phyloP scores from a whole-genome alignment of 23 tunicate genomes.

The Trididemnum nubilum region DNA sequence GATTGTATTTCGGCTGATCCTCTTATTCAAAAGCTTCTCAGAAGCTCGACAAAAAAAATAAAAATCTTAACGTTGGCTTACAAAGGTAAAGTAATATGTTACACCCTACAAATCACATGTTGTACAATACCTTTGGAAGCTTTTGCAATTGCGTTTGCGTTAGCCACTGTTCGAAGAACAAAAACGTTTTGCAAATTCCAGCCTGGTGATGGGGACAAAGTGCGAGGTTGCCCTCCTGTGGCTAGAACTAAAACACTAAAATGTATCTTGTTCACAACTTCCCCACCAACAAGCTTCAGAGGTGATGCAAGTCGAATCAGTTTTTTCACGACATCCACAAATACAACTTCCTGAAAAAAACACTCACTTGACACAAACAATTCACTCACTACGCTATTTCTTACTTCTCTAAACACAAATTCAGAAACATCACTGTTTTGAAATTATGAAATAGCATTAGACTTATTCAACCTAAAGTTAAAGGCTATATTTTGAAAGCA shows the following conservation, averaged over 20 bases:
- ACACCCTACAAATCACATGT: no score
- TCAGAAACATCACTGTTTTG: no score
- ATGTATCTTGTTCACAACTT: not conserved
- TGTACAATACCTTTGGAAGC: conserved; percentile 52
- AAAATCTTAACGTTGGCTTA: no score
- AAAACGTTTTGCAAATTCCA: conserved; percentile 57
- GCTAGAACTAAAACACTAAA: conserved; percentile 61
- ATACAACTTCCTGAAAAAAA: conserved; percentile 51
- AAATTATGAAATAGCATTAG: no score
- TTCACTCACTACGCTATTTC: no score
- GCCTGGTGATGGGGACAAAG: conserved; percentile 59
- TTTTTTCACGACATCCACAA: conserved; percentile 46
- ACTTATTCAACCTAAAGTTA: no score
- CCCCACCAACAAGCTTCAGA: not conserved
- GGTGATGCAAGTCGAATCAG: conserved; percentile 25
- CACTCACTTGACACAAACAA: not conserved
- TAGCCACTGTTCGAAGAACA: conserved; percentile 61
- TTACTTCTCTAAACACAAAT: no score
- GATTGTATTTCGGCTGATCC: no score
- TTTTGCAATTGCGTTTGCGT: conserved; percentile 58
- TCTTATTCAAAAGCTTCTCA: no score
- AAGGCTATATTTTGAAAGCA: no score
- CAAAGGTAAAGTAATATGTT: no score
- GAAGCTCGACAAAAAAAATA: no score
- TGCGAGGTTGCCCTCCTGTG: conserved; percentile 80